Conservation (phyloP, 2,113 vertebrate species). For the Chascanopsetta lugubris region DNA sequence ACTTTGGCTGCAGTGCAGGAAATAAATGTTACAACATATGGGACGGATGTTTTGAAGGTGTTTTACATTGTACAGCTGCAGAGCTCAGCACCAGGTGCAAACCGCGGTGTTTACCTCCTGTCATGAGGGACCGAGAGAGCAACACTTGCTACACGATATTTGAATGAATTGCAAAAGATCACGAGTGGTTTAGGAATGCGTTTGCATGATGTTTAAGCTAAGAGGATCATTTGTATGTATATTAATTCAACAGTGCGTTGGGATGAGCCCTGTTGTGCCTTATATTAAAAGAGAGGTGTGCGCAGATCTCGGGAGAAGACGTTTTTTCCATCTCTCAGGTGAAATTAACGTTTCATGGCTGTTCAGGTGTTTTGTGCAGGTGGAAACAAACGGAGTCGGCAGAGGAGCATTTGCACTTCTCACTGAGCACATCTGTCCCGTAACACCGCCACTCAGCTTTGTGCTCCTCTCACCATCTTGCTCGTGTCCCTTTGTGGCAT, state of each 20-base stretch:
- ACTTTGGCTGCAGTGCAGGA: background rate
- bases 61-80: slow-evolving; percentile 1
- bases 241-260: slow-evolving; percentile 25
- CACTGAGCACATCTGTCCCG: slow-evolving; percentile 44
- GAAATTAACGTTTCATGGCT: slow-evolving; percentile 22
- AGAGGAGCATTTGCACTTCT: slow-evolving; percentile 40
- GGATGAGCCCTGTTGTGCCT: slow-evolving; percentile 20
- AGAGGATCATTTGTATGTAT: slow-evolving; percentile 37
- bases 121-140: background rate
- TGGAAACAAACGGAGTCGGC: background rate
- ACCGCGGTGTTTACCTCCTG: background rate
- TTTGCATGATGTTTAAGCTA: slow-evolving; percentile 22
- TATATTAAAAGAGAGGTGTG: slow-evolving; percentile 24
- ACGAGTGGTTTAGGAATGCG: slow-evolving; percentile 10
- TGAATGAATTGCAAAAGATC: slow-evolving; percentile 8
- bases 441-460: slow-evolving; percentile 28
- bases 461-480: slow-evolving; percentile 33
- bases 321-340: slow-evolving; percentile 31
- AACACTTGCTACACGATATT: slow-evolving; percentile 15
- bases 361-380: slow-evolving; percentile 27
- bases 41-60: background rate
- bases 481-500: slow-evolving; percentile 19
- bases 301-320: slow-evolving; percentile 23
- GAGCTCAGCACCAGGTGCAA: background rate
- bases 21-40: background rate